Conservation (phyloP, 23 tunicate species). For the Styela plicata region DNA sequence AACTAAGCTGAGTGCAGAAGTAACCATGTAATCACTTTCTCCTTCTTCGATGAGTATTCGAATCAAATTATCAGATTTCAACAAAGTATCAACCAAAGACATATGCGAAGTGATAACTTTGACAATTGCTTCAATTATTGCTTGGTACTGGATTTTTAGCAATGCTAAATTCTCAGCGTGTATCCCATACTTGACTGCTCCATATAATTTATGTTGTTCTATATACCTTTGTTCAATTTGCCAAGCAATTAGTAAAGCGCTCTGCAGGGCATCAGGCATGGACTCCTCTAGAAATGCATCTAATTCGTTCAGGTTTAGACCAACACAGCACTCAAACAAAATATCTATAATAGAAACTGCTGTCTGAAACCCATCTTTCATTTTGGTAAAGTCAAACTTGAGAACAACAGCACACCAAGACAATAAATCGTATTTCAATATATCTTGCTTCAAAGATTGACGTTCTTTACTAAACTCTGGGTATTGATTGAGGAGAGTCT, state of each 20-base stretch:
- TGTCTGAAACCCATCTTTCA: constrained; percentile 44
- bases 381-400: constrained; percentile 54
- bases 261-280: constrained; percentile 57
- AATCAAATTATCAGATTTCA: constrained; percentile 51
- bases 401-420: constrained; percentile 74
- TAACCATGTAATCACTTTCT: background rate
- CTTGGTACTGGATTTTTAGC: constrained; percentile 7
- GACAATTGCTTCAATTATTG: constrained; percentile 32
- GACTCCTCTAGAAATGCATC: constrained; percentile 55
- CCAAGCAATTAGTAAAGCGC: constrained; percentile 33
- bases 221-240: constrained; percentile 42
- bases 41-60: constrained; percentile 61
- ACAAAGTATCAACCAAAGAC: constrained; percentile 31
- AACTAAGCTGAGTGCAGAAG: constrained; percentile 18
- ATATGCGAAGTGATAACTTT: constrained; percentile 43
- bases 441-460: constrained; percentile 22
- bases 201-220: constrained; percentile 40
- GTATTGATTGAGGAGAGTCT: constrained; percentile 37
- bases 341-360: constrained; percentile 49
- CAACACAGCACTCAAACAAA: constrained; percentile 45
- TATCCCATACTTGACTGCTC: background rate
- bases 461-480: constrained; percentile 29
- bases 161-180: background rate
- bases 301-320: constrained; percentile 36
- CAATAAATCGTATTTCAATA: constrained; percentile 77